Conservation (phyloP, 2,113 vertebrate species). For the Struthio camelus region DNA sequence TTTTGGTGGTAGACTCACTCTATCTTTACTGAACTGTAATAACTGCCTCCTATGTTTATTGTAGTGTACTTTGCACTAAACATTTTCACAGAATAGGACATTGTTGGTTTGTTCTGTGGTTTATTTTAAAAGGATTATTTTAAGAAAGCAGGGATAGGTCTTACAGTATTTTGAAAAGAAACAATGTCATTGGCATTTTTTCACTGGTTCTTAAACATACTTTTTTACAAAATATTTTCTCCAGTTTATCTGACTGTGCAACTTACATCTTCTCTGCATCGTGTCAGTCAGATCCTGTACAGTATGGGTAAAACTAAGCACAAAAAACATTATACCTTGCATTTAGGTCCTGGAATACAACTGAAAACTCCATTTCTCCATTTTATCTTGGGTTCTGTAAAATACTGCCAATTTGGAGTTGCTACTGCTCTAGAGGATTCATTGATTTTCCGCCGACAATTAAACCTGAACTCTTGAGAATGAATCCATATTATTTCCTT, state of each 20-base stretch:
- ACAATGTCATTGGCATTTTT: fast-evolving
- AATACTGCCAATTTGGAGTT: fast-evolving
- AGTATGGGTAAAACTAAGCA: not conserved
- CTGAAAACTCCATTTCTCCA: not conserved
- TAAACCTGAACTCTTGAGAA: not conserved
- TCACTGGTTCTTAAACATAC: fast-evolving
- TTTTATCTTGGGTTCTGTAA: not conserved
- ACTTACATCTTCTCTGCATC: not conserved
- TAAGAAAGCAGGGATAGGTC: fast-evolving
- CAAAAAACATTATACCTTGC: not conserved
- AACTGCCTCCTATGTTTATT: not conserved
- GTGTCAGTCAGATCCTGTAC: not conserved
- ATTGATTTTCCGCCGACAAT: not conserved
- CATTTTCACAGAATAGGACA: not conserved
- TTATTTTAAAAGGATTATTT: not conserved
- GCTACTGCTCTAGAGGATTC: not conserved
- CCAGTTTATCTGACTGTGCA: not conserved
- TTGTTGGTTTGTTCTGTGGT: fast-evolving
- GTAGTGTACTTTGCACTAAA: not conserved
- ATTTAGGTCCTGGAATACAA: not conserved
- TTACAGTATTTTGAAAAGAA: not conserved
- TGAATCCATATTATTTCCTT: not conserved
- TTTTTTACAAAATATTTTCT: not conserved
- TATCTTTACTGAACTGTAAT: not conserved
- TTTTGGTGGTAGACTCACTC: not conserved